Conservation (phyloP, 1,140 invertebrate genomes). For the Bombus waltoni region DNA sequence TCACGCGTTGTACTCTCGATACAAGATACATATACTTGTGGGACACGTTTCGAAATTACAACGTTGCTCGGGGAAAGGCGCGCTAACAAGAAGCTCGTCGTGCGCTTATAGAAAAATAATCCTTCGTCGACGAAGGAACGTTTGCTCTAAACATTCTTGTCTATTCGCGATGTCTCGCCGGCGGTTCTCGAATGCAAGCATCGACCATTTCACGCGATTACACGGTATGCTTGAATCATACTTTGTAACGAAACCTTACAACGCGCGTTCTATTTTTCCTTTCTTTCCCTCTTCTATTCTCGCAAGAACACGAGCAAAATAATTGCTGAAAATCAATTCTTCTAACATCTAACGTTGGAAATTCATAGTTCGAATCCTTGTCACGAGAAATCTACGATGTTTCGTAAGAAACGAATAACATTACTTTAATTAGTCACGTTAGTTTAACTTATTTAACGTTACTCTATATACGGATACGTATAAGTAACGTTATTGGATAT, state of each 20-base stretch:
- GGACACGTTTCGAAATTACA: neutral
- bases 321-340: no score
- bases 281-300: neutral
- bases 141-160: constrained; percentile 24
- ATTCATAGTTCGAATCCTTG: no score
- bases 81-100: neutral
- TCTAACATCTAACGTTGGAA: no score
- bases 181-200: neutral
- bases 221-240: neutral
- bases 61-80: no score
- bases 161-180: constrained; percentile 1
- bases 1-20: neutral
- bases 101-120: neutral
- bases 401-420: no score
- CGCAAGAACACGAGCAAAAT: neutral
- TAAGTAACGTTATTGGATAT: no score
- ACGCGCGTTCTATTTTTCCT: neutral
- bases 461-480: no score
- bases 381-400: no score
- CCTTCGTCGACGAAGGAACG: neutral
- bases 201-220: constrained; percentile 25
- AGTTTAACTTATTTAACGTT: no score
- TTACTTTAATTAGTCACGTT: no score
- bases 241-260: neutral
- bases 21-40: neutral